These are phyloP conservation scores for Hypotaenidia okinawae DNA, from an alignment of 2,797 vertebrate genomes.

Conservation along the genomic window DNA sequence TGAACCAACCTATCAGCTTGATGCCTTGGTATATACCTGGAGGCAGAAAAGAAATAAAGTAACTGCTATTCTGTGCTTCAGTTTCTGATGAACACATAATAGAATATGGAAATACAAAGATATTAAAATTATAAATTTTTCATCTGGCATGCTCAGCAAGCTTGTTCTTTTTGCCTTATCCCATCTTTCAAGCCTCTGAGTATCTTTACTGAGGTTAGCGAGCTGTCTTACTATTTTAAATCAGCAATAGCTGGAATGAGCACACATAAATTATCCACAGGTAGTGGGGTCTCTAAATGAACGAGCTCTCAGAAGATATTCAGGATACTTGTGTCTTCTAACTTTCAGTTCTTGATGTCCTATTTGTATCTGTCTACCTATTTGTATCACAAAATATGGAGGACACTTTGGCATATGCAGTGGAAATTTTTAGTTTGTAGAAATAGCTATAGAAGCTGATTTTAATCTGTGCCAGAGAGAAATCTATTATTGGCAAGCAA, in stretches of 20 bases:
- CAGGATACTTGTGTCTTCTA: neutral
- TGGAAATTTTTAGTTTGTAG: neutral
- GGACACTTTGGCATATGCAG: neutral
- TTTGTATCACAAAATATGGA: neutral
- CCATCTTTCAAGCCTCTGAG: neutral
- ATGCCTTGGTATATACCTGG: conserved; percentile 11
- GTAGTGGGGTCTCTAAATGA: conserved; percentile 4
- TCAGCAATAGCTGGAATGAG: neutral
- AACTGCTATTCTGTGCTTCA: neutral
- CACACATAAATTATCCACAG: conserved; percentile 33
- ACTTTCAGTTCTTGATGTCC: neutral
- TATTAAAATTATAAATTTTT: conserved; percentile 66
- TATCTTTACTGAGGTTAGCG: neutral
- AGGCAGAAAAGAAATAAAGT: conserved; percentile 41
- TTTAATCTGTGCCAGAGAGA: neutral
- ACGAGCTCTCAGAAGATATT: neutral
- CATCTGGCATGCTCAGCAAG: neutral
- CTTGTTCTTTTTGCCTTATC: conserved; percentile 15
- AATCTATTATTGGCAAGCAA: conserved; percentile 9
- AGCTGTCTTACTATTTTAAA: conserved; percentile 39
- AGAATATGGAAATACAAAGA: conserved; percentile 57
- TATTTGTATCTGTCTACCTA: neutral
- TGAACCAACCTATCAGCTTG: conserved; percentile 37
- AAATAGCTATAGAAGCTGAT: neutral
- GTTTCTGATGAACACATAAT: conserved; percentile 19